Base-by-base conservation (phyloP, 2,888 invertebrate species). In the Formica aserva region DNA sequence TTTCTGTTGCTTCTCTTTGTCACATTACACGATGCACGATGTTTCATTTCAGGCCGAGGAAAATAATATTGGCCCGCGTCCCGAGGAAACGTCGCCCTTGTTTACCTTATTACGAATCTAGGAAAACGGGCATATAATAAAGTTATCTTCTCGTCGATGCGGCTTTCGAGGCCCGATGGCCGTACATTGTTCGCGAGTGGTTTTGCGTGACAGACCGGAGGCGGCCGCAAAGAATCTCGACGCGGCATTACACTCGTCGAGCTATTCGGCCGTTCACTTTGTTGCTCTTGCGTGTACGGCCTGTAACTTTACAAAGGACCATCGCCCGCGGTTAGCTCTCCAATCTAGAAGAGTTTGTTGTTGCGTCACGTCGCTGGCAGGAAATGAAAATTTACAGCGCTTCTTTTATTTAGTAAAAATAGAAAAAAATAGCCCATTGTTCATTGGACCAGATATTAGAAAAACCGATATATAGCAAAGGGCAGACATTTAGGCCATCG, bases 131-230 rank as follows among this genome's bases (percentile, higher is more conserved):
- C 48, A 66, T 82, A 63, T 83, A 81, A 89, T 75, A 74, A 85
- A 82, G 75, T 88, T 87, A 87, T 89, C 86, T 84, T 52, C 57
- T 32, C 62, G 55, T 45, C 77, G 48, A 62, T 62, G 62, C 41
- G 55, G 67, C 82, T 77, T 75, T 15, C n/a, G 48, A n/a, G 35
- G 15, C 48, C 52, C 13, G 35, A 3, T 22, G 32, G 15, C 18
- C 75, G 62, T 82, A 80, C 69, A 87, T 88, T 87, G 85, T 87
- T 77, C 66, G 65, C 48, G 55, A 62, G 35, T 84, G 75, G 85
- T 85, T 83, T 69, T 55, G 66, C 81, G 65, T 78, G 76, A 87
- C 72, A 57, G 41, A n/a, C 38, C 38, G 15, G 38, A 63, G 62
- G 63, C 71, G 29, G 57, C 38, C 57, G 72, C 63, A 67, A 86